These are phyloP conservation scores for Osmoderma eremita DNA, from an alignment of 2,888 invertebrate species.

Conservation along the genomic window DNA sequence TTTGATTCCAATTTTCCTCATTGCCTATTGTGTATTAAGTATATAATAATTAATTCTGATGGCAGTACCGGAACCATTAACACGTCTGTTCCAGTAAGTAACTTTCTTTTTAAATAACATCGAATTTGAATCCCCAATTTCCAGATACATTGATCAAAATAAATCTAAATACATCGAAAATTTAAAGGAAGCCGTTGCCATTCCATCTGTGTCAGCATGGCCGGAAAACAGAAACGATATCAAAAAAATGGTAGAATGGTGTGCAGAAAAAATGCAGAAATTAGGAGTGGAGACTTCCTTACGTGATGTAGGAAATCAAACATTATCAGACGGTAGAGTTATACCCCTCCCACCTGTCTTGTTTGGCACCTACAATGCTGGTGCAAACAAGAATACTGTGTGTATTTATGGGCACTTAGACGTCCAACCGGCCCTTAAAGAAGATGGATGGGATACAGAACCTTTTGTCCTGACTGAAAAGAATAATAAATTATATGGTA, in stretches of 20 bases:
- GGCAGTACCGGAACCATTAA: constrained; percentile 15
- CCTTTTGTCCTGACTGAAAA: constrained; percentile 91
- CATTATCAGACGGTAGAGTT: constrained; percentile 74
- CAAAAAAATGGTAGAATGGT: constrained; percentile 87
- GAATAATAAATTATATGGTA: constrained; percentile 88
- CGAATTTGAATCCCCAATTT: constrained; percentile 36
- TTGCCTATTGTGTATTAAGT: neutral
- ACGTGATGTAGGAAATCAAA: constrained; percentile 81
- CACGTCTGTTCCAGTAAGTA: constrained; percentile 20
- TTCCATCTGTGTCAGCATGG: constrained; percentile 95
- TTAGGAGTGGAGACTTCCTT: constrained; percentile 79
- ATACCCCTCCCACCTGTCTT: constrained; percentile 88
- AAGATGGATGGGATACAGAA: constrained; percentile 96
- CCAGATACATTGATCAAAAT: constrained; percentile 84
- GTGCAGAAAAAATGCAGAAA: constrained; percentile 72
- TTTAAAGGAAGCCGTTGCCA: constrained; percentile 87
- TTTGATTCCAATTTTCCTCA: neutral
- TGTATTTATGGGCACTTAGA: constrained; percentile 97
- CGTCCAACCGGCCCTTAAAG: constrained; percentile 93
- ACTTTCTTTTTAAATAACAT: neutral
- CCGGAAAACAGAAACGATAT: constrained; percentile 83
- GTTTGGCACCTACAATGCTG: constrained; percentile 81
- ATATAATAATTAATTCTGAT: neutral
- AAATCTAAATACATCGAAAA: constrained; percentile 79
- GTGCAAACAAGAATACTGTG: constrained; percentile 90